Evolutionary conservation across 2,113 vertebrate genomes (phyloP), one percentile per base, ranked within the genome.

Genomic region (Rutilus rutilus): DNA sequence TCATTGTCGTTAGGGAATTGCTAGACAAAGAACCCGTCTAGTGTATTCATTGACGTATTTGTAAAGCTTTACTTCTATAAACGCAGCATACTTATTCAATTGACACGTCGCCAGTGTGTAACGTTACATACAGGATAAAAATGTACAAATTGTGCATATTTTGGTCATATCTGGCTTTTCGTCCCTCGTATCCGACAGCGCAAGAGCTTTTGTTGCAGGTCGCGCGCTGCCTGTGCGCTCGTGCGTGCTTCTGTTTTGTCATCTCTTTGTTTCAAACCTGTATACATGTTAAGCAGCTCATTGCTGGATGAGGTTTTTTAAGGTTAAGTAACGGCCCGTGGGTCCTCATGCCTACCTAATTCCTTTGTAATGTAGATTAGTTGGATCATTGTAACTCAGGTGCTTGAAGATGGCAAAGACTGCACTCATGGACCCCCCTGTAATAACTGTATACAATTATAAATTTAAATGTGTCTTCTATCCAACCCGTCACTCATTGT

Each of bases 261-360:
- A 6, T 81, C n/a, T 64, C 59, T 80, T 80, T 81, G 59, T 65
- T 81, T 65, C 33, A 81, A 81, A 81, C 17, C 42, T 81, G 59
- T 19, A 11, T 47, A 21, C 39, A 21, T 11, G 21, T 7, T 47
- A 17, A 39, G 54, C 33, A 19, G 21, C 21, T 60, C 54, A 17
- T 79, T 60, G 54, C 30, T 36, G 21, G 33, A 78, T 60, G 9
- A 57, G 76, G 76, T 36, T 78, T 78, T 47, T 59, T 78, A 78
- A 50, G 73, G n/a, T 75, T 47, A 75, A 75, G 42, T 50, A 75
- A 25, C 73, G 73, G 42, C 42, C 42, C 12, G 42, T 47, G 42
- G 23, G 23, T 27, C 42, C 19, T 78, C 52, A n/a, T 59, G 30
- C 21, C 30, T 59, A 25, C 12, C 3, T 8, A n/a, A 42, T 79